These are phyloP conservation scores for Brachionichthys hirsutus DNA, from an alignment of 2,113 vertebrate species.

Conservation along the genomic window DNA sequence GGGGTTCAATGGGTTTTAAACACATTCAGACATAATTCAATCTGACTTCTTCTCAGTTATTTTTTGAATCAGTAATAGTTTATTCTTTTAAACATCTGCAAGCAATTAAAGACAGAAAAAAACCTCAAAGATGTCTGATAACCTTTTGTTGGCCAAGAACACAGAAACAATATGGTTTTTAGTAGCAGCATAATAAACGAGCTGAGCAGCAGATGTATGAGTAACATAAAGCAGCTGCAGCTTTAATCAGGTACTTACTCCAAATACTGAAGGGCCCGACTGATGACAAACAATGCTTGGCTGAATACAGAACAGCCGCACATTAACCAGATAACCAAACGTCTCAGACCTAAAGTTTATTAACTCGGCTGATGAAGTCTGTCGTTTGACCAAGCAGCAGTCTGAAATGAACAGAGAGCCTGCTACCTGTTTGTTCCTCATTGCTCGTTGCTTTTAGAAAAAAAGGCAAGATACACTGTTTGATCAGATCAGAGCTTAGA, in stretches of 20 bases:
- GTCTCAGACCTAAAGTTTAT: too few relatives aligned
- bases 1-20: not conserved
- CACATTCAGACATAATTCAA: not conserved
- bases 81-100: not conserved
- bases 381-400: too few relatives aligned
- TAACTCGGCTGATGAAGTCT: too few relatives aligned
- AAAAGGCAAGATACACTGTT: too few relatives aligned
- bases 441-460: too few relatives aligned
- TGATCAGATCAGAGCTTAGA: too few relatives aligned
- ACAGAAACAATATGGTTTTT: not conserved
- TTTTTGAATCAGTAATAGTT: not conserved
- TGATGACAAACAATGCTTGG: not conserved
- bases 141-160: not conserved
- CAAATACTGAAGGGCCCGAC: not conserved
- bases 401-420: too few relatives aligned
- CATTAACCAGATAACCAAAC: not conserved
- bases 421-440: too few relatives aligned
- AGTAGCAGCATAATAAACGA: not conserved
- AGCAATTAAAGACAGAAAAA: not conserved
- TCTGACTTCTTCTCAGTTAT: not conserved
- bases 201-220: not conserved
- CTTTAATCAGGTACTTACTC: not conserved
- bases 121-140: not conserved
- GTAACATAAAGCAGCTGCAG: not conserved
- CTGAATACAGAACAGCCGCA: not conserved